Evolutionary conservation across 2,797 vertebrate genomes (phyloP).

Genomic region (Cyclura pinguis): DNA sequence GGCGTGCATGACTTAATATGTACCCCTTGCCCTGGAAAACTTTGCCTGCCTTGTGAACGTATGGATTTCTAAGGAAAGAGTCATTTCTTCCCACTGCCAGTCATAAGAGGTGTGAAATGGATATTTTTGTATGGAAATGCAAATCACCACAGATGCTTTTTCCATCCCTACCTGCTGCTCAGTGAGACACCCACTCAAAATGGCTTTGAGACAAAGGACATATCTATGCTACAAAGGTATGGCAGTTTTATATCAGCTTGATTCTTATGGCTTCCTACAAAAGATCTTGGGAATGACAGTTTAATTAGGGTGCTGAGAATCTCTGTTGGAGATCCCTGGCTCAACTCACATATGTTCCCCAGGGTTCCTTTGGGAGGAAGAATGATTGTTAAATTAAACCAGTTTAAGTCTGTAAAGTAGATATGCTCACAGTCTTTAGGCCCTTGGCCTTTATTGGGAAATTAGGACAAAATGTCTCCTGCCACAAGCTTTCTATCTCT

Average conservation of each 20-base stretch:
- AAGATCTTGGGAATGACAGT: neutral
- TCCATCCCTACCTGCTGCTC: neutral
- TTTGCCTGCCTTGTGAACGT: neutral
- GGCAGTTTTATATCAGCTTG: neutral
- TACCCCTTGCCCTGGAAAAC: too few relatives aligned
- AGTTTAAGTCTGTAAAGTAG: slow-evolving; percentile 1
- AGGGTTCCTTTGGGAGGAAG: neutral
- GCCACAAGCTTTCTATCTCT: neutral
- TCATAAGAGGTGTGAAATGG: neutral
- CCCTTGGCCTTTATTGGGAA: neutral
- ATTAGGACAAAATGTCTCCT: slow-evolving; percentile 15
- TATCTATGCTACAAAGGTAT: neutral
- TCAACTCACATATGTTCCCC: neutral
- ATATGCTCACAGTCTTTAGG: neutral
- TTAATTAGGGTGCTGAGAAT: neutral
- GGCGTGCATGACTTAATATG: neutral
- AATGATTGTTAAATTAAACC: neutral
- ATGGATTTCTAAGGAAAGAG: neutral
- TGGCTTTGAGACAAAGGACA: neutral
- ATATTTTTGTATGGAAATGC: neutral
- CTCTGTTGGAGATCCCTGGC: neutral
- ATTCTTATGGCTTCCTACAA: neutral
- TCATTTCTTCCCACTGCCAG: neutral
- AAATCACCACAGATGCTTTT: neutral
- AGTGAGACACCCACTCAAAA: neutral